Percentiles rank a stretch among this genome's conserved stretches.
phyloP scores from a whole-genome alignment of 1,140 invertebrate species.

The Anagrus nilaparvatae region DNA sequence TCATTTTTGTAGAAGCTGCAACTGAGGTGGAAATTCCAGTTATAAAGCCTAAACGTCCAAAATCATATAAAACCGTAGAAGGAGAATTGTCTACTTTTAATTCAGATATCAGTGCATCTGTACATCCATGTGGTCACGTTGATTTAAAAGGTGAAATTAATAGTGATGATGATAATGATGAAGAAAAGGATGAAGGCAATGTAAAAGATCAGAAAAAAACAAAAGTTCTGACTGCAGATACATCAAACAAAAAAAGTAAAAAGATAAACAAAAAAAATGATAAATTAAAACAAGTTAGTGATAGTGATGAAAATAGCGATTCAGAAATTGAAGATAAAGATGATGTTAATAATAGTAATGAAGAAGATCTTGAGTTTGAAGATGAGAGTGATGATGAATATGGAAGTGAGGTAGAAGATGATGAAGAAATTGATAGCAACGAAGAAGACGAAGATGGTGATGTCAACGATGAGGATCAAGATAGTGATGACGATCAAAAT shows the following conservation, averaged over 20 bases:
- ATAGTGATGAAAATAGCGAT: too few species aligned
- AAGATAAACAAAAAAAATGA: too few species aligned
- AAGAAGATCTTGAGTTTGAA: not conserved
- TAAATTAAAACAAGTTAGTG: too few species aligned
- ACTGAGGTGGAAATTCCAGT: conserved; percentile 32
- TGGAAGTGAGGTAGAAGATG: conserved; percentile 8
- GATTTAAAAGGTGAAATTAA: conserved; percentile 22
- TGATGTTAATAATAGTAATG: not conserved
- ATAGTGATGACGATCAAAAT: too few species aligned
- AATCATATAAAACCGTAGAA: conserved; percentile 41
- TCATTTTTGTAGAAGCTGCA: conserved; percentile 36
- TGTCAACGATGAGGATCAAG: not conserved
- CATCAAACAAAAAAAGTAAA: too few species aligned
- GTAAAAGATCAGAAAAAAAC: too few species aligned
- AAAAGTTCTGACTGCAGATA: too few species aligned
- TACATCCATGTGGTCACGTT: conserved; percentile 47
- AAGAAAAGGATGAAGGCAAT: conserved; percentile 8
- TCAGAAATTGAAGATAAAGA: conserved; percentile 4
- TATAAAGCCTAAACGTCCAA: conserved; percentile 41
- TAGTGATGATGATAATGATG: conserved; percentile 11
- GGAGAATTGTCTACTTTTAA: conserved; percentile 48
- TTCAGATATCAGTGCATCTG: conserved; percentile 35
- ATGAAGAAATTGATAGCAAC: conserved; percentile 6
- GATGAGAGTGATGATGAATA: conserved; percentile 9
- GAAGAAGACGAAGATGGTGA: not conserved